Evolutionary conservation across 2,888 invertebrate species (phyloP).

Genomic region (Creontiades dilutus): DNA sequence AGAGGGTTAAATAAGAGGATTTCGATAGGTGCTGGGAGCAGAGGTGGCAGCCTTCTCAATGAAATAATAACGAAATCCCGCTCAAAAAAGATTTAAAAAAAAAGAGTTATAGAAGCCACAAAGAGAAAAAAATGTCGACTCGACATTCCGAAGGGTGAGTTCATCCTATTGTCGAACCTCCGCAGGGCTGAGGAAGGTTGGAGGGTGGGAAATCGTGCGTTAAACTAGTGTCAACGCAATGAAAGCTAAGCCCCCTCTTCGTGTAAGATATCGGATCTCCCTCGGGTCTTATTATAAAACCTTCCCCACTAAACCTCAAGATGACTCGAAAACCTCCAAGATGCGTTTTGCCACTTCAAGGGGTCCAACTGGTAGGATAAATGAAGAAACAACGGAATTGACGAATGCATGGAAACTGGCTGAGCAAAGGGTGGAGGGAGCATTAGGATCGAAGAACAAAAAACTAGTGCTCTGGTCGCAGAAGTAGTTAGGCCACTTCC

Average conservation of each 20-base stretch:
- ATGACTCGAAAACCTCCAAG: constrained; percentile 16
- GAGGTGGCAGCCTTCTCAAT: neutral
- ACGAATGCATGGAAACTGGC: too few species aligned
- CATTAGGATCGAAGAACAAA: too few species aligned
- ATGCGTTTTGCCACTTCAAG: constrained; percentile 15
- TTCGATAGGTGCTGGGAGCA: neutral
- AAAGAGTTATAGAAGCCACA: neutral
- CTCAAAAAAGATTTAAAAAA: neutral
- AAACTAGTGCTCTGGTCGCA: too few species aligned
- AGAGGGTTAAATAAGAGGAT: constrained; percentile 6
- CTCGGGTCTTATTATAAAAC: neutral
- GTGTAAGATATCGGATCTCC: neutral
- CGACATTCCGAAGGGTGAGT: constrained; percentile 46
- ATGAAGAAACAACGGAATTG: too few species aligned
- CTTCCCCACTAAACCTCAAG: neutral
- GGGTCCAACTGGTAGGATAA: neutral
- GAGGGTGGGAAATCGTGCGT: constrained; percentile 69
- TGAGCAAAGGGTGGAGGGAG: too few species aligned
- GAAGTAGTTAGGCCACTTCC: too few species aligned
- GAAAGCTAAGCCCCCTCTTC: constrained; percentile 56
- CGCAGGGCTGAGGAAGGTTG: neutral
- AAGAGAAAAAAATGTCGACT: constrained; percentile 33
- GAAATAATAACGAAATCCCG: neutral
- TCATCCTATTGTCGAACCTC: constrained; percentile 33
- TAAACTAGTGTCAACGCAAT: constrained; percentile 60